A percentile compares a stretch with the other conserved stretches of the same genome.
Evolutionary conservation across 1,140 invertebrate species (phyloP).

Genomic region (Drosophila nigromelanica): DNA sequence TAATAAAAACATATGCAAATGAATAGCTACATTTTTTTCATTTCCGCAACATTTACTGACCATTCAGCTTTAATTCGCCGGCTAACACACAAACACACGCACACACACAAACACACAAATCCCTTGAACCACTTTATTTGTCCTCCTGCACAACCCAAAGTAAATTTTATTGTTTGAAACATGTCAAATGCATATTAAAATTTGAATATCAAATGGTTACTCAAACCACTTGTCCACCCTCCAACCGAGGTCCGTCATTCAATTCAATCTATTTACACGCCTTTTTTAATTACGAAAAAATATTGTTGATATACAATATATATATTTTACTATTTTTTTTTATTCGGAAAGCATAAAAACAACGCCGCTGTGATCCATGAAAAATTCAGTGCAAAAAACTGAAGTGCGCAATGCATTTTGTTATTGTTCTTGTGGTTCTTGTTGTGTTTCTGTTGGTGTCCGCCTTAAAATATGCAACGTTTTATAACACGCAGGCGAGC

Average conservation of each 20-base stretch:
- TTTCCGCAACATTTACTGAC: not conserved
- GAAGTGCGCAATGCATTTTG: constrained; percentile 7
- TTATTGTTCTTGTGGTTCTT: constrained; percentile 9
- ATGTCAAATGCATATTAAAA: constrained; percentile 53
- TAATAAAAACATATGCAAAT: not conserved
- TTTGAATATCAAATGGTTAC: constrained; percentile 41
- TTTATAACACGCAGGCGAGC: constrained; percentile 52
- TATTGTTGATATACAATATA: constrained; percentile 6
- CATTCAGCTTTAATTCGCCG: not conserved
- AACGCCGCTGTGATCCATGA: constrained; percentile 7
- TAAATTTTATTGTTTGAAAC: constrained; percentile 44
- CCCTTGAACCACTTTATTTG: not conserved
- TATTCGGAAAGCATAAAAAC: constrained; percentile 13
- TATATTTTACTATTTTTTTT: constrained; percentile 8
- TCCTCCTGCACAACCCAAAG: not conserved
- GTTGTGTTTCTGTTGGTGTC: constrained; percentile 6
- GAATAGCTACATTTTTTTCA: not conserved
- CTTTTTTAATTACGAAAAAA: constrained; percentile 47
- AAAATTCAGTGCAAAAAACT: constrained; percentile 43
- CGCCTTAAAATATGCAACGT: constrained; percentile 76
- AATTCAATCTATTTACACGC: constrained; percentile 41
- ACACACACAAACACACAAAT: not conserved
- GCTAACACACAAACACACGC: not conserved
- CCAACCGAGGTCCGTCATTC: constrained; percentile 11
- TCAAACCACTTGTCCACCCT: not conserved